Conservation (phyloP, 2,888 invertebrate genomes). For the Mesopsocus fuscifrons region DNA sequence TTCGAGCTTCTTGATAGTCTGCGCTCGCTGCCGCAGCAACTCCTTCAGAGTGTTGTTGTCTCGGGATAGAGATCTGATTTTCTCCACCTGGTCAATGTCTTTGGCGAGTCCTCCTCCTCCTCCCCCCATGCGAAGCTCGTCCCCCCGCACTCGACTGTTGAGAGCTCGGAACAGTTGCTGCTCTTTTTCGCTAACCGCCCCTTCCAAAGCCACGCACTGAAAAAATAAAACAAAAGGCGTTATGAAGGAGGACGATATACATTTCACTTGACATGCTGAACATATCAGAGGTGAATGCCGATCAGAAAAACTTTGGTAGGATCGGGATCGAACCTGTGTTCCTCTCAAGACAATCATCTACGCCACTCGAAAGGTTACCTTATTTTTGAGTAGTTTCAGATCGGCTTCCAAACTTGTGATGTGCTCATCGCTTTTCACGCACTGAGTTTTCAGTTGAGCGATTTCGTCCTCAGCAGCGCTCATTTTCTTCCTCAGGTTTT, state of each 20-base stretch:
- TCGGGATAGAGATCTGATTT: neutral
- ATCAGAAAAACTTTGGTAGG: no score
- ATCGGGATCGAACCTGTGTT: no score
- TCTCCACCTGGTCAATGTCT: slow-evolving; percentile 2
- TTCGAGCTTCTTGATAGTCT: slow-evolving; percentile 1
- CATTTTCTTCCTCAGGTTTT: neutral
- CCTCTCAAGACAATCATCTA: no score
- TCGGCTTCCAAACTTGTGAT: neutral
- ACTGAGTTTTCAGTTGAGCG: neutral
- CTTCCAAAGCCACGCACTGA: neutral
- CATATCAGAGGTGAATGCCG: no score
- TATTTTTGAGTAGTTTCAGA: neutral
- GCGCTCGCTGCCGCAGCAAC: neutral
- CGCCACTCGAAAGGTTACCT: neutral
- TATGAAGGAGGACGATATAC: neutral
- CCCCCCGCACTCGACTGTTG: no score
- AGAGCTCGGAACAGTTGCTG: neutral
- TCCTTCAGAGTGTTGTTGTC: neutral
- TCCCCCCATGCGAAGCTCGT: slow-evolving; percentile 3
- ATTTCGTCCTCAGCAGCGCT: neutral
- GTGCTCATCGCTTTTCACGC: neutral
- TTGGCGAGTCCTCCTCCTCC: neutral
- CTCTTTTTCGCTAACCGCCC: neutral
- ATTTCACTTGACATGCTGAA: no score
- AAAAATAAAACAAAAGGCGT: neutral